Base-by-base conservation (phyloP, 2,113 vertebrate genomes). In the Erpornis zantholeuca region DNA sequence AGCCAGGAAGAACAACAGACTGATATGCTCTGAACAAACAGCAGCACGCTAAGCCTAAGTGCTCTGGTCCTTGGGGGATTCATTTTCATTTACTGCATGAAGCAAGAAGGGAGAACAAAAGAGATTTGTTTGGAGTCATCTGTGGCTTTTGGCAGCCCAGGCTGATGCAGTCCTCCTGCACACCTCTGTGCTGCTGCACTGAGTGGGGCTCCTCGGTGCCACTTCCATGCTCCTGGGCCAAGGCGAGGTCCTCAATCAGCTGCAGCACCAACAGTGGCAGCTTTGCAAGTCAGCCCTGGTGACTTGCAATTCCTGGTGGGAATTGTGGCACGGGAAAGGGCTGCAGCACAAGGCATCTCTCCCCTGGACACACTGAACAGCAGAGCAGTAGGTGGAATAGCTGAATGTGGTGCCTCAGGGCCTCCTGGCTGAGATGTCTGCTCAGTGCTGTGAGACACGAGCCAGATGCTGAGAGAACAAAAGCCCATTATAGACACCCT, bases 1-100 rank as follows among this genome's bases (percentile, higher is more conserved):
- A 97, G 69, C 52, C 94, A 96, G 95, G 95, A 96, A 96, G 92
- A 96, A 90, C 88, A 96, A 64, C 82, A 96, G 93, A 92, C 88
- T 76, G 90, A 82, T 82, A 9, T 7, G 49, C 61, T 86, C 72
- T 45, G 69, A 93, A 54, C 90, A 93, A 96, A 93, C 86, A 79
- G 68, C 91, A 94, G 72, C 57, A 91, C 0, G 0, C 82, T 66
- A 35, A 94, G 76, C 73, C 73, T 84, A 79, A 95, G 93, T 53
- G 64, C 69, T 86, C 73, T 17, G 14, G 12, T 90, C 82, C 92
- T 86, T 50, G 49, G 82, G 66, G 82, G 61, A 61, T 82, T 68
- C n/a, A 7, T 71, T 94, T 93, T 90, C 86, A 96, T 83, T 94
- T 90, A 75, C 53, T 64, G 40, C 61, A 19, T n/a, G 53, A 53